A percentile compares a stretch with the other conserved stretches of the same genome.
Evolutionary conservation across 2,888 invertebrate genomes (phyloP).

Genomic region (Pherbina coryleti): DNA sequence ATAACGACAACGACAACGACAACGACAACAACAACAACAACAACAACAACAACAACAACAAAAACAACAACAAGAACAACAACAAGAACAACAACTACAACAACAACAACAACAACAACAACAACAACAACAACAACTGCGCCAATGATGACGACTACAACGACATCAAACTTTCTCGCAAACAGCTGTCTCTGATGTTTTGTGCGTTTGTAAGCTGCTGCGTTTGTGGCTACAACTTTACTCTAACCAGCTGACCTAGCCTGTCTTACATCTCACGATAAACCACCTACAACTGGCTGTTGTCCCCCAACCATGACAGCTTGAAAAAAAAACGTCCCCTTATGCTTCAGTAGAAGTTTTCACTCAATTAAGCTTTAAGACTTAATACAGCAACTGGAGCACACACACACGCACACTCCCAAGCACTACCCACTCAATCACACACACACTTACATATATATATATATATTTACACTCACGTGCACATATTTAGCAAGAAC

Average conservation of each 20-base stretch:
- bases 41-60: no score
- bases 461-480: no score
- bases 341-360: constrained; percentile 61
- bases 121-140: no score
- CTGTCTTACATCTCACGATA: background rate
- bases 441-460: no score
- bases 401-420: constrained; percentile 10
- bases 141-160: background rate
- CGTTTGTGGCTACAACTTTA: no score
- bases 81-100: no score
- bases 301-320: background rate
- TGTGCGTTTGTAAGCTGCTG: no score
- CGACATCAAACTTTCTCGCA: background rate
- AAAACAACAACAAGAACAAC: no score
- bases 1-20: background rate
- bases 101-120: no score
- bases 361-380: constrained; percentile 65
- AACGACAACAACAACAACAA: no score
- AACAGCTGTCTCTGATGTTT: background rate
- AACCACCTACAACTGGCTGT: no score
- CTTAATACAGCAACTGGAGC: constrained; percentile 57
- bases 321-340: constrained; percentile 41
- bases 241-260: background rate
- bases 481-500: background rate
- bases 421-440: background rate